Percentiles rank a stretch among this genome's conserved stretches.
These are phyloP conservation scores for Dromiciops gliroides DNA, from an alignment of 2,113 vertebrate species.

Conservation along the genomic window DNA sequence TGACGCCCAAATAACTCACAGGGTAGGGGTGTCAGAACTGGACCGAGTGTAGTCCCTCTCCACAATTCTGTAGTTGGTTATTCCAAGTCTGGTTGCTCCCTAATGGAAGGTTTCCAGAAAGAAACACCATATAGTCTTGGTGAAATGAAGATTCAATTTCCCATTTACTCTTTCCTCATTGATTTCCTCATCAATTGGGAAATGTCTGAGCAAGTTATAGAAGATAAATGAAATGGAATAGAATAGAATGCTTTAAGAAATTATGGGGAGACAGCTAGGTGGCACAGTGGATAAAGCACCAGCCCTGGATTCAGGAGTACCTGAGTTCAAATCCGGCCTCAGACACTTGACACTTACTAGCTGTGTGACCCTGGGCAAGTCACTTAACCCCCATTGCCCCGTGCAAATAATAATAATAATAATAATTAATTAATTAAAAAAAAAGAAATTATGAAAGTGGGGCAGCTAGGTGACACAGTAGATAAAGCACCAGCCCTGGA, in stretches of 20 bases:
- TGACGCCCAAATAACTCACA: conserved; percentile 72
- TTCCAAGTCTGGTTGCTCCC: conserved; percentile 65
- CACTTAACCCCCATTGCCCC: too few relatives aligned
- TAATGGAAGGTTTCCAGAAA: conserved; percentile 49
- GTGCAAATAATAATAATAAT: too few relatives aligned
- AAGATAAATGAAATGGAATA: not conserved
- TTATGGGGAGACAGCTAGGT: too few relatives aligned
- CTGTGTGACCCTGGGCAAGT: too few relatives aligned
- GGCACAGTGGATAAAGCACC: too few relatives aligned
- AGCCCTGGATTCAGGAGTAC: too few relatives aligned
- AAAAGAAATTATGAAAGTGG: too few relatives aligned
- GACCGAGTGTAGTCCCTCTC: conserved; percentile 58
- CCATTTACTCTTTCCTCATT: not conserved
- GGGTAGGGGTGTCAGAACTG: conserved; percentile 46
- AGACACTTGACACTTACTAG: too few relatives aligned
- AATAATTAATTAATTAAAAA: too few relatives aligned
- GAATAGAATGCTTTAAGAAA: not conserved
- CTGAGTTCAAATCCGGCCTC: too few relatives aligned
- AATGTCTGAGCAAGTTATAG: not conserved
- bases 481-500: too few relatives aligned
- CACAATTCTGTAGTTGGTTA: conserved; percentile 32
- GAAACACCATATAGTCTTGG: conserved; percentile 58
- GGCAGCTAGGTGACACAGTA: too few relatives aligned
- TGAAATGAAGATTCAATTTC: conserved; percentile 18
- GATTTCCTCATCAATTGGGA: not conserved